These are phyloP conservation scores for Dolomedes plantarius DNA, from an alignment of 2,888 invertebrate genomes.

Conservation along the genomic window DNA sequence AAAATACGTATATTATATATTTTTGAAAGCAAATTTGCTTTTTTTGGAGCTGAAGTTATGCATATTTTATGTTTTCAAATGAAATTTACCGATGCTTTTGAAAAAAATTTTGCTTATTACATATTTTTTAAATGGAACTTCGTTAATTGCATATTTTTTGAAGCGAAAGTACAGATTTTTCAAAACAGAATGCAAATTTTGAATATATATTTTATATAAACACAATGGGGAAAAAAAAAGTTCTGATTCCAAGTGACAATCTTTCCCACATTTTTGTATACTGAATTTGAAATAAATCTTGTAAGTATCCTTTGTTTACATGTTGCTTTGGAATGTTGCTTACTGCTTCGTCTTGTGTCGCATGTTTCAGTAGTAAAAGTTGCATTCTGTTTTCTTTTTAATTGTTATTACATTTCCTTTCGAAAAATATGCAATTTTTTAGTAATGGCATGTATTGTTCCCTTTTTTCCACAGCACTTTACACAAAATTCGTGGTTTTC, in stretches of 20 bases:
- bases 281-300: background rate
- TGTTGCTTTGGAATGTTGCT: conserved; percentile 24
- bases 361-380: conserved; percentile 24
- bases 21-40: no score
- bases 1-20: no score
- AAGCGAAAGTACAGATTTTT: conserved; percentile 35
- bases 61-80: no score
- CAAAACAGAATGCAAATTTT: conserved; percentile 37
- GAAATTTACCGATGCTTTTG: no score
- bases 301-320: background rate
- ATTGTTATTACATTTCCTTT: conserved; percentile 48
- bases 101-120: no score
- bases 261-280: no score
- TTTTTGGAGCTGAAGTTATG: no score
- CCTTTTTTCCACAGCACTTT: conserved; percentile 57
- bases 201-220: background rate
- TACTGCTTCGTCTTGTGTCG: conserved; percentile 13
- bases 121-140: no score
- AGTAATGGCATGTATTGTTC: conserved; percentile 51
- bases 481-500: conserved; percentile 68
- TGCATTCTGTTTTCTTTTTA: conserved; percentile 57
- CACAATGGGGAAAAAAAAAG: background rate
- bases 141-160: conserved; percentile 48
- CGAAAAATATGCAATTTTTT: conserved; percentile 45
- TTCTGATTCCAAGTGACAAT: no score